Percentiles rank a stretch among this genome's conserved stretches.
Conservation (phyloP, 2,797 vertebrate species). For the Crotalus adamanteus region DNA sequence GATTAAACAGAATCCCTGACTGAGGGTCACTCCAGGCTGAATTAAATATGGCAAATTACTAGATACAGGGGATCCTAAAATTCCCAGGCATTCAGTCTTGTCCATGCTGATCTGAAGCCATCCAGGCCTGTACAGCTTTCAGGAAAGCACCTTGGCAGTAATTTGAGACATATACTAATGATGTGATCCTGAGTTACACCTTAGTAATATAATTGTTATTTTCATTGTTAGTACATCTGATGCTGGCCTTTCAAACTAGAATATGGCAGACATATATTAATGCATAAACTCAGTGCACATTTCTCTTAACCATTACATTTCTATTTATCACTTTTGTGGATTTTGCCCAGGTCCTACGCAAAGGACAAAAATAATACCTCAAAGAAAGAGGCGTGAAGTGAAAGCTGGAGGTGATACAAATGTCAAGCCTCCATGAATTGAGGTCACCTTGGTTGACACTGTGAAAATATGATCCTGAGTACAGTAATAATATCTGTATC, state of each 20-base stretch:
- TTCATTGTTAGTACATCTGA: not conserved
- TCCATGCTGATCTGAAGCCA: not conserved
- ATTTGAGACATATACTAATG: not conserved
- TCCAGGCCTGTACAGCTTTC: not conserved
- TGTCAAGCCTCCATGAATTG: not conserved
- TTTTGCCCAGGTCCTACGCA: conserved; percentile 17
- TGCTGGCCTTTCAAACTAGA: not conserved
- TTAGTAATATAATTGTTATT: not conserved
- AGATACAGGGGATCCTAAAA: not conserved
- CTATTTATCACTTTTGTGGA: not conserved
- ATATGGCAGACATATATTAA: not conserved
- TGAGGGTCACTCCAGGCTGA: not conserved
- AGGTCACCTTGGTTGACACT: conserved; percentile 9
- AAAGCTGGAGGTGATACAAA: not conserved
- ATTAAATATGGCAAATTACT: not conserved
- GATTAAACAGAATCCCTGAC: not conserved
- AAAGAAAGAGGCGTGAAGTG: not conserved
- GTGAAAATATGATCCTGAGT: conserved; percentile 13
- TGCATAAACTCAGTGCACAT: not conserved
- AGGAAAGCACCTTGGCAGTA: not conserved
- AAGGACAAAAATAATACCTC: conserved; percentile 9
- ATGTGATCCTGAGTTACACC: not conserved
- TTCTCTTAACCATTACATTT: not conserved
- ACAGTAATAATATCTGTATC: conserved; percentile 33
- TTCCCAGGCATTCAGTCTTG: not conserved